These are phyloP conservation scores for Catharus minimus DNA, from an alignment of 2,113 vertebrate species.

Conservation along the genomic window DNA sequence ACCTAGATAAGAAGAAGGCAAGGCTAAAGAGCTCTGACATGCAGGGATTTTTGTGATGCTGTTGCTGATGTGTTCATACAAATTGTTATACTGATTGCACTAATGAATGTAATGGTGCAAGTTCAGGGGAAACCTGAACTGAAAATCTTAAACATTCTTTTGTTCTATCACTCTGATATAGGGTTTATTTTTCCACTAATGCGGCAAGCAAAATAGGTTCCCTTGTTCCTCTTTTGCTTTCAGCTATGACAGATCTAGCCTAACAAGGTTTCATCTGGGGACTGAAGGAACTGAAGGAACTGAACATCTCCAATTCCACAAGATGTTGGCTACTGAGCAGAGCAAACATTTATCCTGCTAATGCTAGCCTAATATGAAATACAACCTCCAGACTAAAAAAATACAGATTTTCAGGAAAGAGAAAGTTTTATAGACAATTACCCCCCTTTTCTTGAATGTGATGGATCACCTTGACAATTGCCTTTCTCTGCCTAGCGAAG, in stretches of 20 bases:
- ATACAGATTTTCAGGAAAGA: background rate
- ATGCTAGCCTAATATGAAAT: background rate
- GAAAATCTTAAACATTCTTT: background rate
- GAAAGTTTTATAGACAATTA: background rate
- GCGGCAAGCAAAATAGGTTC: background rate
- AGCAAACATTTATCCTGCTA: background rate
- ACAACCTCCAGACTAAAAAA: background rate
- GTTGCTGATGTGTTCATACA: background rate
- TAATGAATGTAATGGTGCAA: background rate
- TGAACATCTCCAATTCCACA: background rate
- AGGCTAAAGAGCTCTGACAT: background rate
- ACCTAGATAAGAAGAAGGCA: background rate
- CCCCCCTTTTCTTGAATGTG: rapidly evolving
- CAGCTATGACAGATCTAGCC: background rate
- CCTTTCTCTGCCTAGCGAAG: background rate
- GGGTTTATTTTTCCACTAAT: background rate
- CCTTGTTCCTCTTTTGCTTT: background rate
- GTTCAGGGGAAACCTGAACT: background rate
- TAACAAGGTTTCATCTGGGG: background rate
- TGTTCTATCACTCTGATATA: background rate
- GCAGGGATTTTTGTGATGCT: background rate
- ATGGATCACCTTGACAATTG: background rate
- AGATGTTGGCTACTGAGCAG: background rate
- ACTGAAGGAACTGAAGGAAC: background rate
- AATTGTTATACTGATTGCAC: background rate